These are phyloP conservation scores for Flexamia atlantica DNA, from an alignment of 2,888 invertebrate genomes.

Conservation along the genomic window DNA sequence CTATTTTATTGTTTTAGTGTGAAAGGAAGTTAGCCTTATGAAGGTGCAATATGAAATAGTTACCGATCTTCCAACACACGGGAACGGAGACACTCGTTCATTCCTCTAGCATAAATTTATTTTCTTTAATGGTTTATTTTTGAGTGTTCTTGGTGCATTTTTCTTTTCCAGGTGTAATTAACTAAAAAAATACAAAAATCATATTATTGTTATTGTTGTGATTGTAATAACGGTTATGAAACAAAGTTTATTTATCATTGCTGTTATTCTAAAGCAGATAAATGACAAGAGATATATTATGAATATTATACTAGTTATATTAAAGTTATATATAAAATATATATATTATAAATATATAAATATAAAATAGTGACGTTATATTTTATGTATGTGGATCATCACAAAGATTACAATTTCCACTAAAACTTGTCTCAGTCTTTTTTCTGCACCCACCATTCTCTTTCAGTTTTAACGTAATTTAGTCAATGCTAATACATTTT, in stretches of 20 bases:
- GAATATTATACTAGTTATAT: conserved; percentile 63
- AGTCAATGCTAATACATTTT: too few relatives aligned
- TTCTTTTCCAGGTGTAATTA: conserved; percentile 54
- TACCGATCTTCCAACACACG: conserved; percentile 58
- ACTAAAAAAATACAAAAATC: too few relatives aligned
- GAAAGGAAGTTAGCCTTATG: conserved; percentile 59
- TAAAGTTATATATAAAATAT: conserved; percentile 64
- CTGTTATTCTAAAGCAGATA: conserved; percentile 63
- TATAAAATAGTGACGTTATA: conserved; percentile 69
- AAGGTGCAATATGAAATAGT: conserved; percentile 63
- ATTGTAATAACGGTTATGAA: conserved; percentile 54
- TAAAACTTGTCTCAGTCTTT: conserved; percentile 21
- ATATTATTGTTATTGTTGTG: conserved; percentile 55
- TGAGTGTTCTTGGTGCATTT: conserved; percentile 51
- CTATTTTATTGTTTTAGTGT: conserved; percentile 38
- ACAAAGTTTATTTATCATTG: conserved; percentile 59
- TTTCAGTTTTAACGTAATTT: too few relatives aligned
- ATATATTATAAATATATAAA: conserved; percentile 66
- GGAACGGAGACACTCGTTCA: conserved; percentile 20
- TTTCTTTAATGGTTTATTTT: conserved; percentile 39
- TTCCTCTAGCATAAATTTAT: conserved; percentile 44
- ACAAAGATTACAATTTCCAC: conserved; percentile 67
- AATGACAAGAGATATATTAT: conserved; percentile 64
- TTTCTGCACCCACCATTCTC: not conserved
- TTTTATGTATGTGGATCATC: conserved; percentile 71